A percentile compares a stretch with the other conserved stretches of the same genome.
Conservation (phyloP, 2,888 invertebrate species). For the Drosophila anceps region DNA sequence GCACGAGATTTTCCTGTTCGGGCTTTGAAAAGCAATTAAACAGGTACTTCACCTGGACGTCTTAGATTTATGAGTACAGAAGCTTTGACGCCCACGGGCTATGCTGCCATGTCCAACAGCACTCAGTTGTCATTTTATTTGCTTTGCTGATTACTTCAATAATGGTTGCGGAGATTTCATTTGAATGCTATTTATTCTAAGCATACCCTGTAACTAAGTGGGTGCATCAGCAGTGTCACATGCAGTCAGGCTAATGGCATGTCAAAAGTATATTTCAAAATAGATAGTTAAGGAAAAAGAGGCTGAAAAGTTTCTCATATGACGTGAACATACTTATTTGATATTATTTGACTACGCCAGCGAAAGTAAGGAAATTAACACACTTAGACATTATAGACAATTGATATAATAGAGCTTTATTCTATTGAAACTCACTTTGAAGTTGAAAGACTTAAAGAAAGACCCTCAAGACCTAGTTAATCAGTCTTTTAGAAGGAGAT, state of each 20-base stretch:
- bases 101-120: slow-evolving; percentile 14
- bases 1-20: slow-evolving; percentile 5
- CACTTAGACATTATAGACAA: no score
- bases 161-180: slow-evolving; percentile 61
- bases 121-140: slow-evolving; percentile 65
- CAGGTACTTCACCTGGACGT: slow-evolving; percentile 36
- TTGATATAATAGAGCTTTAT: no score
- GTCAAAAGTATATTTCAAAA: background rate
- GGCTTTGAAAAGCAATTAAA: slow-evolving; percentile 77
- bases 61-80: slow-evolving; percentile 41
- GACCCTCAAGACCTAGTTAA: no score
- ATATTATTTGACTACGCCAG: no score
- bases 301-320: background rate
- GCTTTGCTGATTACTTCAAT: slow-evolving; percentile 54
- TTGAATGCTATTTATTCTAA: slow-evolving; percentile 48
- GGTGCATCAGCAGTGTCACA: background rate
- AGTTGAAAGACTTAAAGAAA: no score
- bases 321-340: background rate
- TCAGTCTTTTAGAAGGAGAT: no score
- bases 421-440: no score
- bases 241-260: background rate
- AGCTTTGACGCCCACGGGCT: slow-evolving; percentile 8
- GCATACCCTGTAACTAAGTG: background rate
- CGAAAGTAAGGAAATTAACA: no score
- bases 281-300: background rate